A percentile compares a stretch with the other conserved stretches of the same genome.
These are phyloP conservation scores for Atherix ibis DNA, from an alignment of 2,888 invertebrate species.

Conservation along the genomic window DNA sequence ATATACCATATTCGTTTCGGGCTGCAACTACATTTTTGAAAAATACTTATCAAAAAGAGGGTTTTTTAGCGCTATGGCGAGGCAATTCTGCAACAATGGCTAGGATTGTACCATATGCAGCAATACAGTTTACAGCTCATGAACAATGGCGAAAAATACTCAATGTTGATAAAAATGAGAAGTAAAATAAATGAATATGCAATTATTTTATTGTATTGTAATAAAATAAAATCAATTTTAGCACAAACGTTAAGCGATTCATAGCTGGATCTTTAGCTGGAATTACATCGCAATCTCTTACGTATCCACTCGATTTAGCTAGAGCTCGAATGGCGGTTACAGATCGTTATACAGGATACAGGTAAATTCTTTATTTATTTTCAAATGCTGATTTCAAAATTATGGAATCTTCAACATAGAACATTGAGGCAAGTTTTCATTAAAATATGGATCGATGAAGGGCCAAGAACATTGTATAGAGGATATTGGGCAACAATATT, in stretches of 20 bases:
- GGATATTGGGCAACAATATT: constrained; percentile 82
- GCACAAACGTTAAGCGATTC: constrained; percentile 37
- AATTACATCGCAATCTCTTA: constrained; percentile 81
- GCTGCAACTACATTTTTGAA: constrained; percentile 55
- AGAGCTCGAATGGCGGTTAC: constrained; percentile 96
- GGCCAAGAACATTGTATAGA: constrained; percentile 58
- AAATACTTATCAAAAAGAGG: constrained; percentile 55
- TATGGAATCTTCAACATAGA: constrained; percentile 12
- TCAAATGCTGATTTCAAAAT: neutral
- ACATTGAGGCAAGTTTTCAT: constrained; percentile 43
- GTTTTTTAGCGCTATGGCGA: constrained; percentile 76
- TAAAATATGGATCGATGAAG: constrained; percentile 63
- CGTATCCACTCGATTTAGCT: constrained; percentile 93
- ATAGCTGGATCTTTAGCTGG: constrained; percentile 91
- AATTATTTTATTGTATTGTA: constrained; percentile 5
- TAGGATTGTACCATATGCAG: constrained; percentile 90
- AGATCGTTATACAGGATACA: constrained; percentile 53
- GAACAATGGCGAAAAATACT: constrained; percentile 89
- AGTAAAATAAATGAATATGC: constrained; percentile 26
- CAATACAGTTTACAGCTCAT: constrained; percentile 93
- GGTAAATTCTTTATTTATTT: constrained; percentile 23
- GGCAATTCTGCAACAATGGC: constrained; percentile 99
- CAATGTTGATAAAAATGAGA: constrained; percentile 46
- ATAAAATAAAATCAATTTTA: constrained; percentile 11
- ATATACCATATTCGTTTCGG: constrained; percentile 52